A percentile compares a stretch with the other conserved stretches of the same genome.
These are phyloP conservation scores for Littorina saxatilis DNA, from an alignment of 1,140 invertebrate genomes.

Conservation along the genomic window DNA sequence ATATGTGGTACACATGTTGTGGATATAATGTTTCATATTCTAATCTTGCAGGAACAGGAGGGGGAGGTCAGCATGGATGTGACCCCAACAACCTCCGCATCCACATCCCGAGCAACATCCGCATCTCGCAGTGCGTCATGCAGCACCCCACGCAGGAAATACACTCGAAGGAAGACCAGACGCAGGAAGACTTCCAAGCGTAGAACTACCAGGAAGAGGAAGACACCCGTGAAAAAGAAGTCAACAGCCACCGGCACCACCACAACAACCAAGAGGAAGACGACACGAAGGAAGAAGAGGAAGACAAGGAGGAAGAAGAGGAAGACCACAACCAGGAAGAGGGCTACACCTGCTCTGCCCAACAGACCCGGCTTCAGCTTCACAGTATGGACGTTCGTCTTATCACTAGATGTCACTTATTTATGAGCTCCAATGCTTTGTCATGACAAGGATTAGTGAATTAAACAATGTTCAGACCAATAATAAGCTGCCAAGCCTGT, in stretches of 20 bases:
- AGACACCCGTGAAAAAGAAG: constrained; percentile 45
- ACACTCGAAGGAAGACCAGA: constrained; percentile 46
- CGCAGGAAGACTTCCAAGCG: constrained; percentile 43
- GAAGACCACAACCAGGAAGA: constrained; percentile 30
- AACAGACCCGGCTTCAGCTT: background rate
- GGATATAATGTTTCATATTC: too few relatives aligned
- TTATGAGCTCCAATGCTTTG: too few relatives aligned
- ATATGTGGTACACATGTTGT: too few relatives aligned
- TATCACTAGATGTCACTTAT: too few relatives aligned
- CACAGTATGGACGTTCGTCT: background rate
- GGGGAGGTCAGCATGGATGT: background rate
- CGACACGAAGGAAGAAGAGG: constrained; percentile 36
- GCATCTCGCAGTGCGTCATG: constrained; percentile 8
- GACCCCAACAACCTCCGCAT: background rate
- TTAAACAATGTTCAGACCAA: too few relatives aligned
- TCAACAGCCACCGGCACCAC: constrained; percentile 49
- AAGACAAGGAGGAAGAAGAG: constrained; percentile 54
- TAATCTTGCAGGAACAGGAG: constrained; percentile 32
- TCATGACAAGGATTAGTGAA: too few relatives aligned
- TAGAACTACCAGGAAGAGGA: constrained; percentile 41
- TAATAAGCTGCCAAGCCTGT: too few relatives aligned
- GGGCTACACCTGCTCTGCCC: background rate
- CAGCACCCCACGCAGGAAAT: constrained; percentile 42
- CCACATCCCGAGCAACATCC: background rate
- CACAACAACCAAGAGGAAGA: constrained; percentile 38